Conservation (phyloP, 2,797 vertebrate species). For the Pangasius mekongensis region DNA sequence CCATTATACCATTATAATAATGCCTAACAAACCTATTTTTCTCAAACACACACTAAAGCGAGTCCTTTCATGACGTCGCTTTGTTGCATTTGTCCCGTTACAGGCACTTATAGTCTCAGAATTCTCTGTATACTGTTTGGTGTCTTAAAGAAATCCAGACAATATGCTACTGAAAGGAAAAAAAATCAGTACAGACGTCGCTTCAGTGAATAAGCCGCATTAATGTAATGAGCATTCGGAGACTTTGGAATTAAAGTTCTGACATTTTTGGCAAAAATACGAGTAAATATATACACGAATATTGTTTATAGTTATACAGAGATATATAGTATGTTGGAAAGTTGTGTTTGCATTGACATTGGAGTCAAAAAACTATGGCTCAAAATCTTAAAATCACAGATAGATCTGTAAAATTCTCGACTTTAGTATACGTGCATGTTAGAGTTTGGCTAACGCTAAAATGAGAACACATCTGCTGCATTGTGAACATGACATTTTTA, state of each 20-base stretch:
- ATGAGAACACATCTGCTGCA: constrained; percentile 1
- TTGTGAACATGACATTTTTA: constrained; percentile 5
- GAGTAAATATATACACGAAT: not conserved
- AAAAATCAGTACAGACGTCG: not conserved
- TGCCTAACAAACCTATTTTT: constrained; percentile 27
- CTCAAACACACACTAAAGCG: constrained; percentile 28
- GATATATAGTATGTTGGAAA: not conserved
- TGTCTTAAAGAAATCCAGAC: constrained; percentile 62
- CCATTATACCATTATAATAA: not conserved
- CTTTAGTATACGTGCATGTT: not conserved
- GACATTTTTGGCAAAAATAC: not conserved
- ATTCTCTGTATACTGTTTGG: constrained; percentile 27
- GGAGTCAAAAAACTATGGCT: not conserved
- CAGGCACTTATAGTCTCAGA: constrained; percentile 84
- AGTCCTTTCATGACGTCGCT: not conserved
- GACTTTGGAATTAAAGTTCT: too few relatives aligned
- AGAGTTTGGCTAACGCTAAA: not conserved
- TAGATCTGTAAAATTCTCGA: not conserved
- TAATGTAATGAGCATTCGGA: constrained; percentile 12
- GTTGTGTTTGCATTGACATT: not conserved
- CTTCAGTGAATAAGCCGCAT: not conserved
- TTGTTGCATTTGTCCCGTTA: constrained; percentile 59
- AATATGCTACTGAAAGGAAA: not conserved
- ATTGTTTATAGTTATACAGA: not conserved
- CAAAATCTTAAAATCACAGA: not conserved